Percentiles rank a stretch among this genome's conserved stretches.
These are phyloP conservation scores for Archocentrus centrarchus DNA, from an alignment of 2,113 vertebrate species.

Conservation along the genomic window DNA sequence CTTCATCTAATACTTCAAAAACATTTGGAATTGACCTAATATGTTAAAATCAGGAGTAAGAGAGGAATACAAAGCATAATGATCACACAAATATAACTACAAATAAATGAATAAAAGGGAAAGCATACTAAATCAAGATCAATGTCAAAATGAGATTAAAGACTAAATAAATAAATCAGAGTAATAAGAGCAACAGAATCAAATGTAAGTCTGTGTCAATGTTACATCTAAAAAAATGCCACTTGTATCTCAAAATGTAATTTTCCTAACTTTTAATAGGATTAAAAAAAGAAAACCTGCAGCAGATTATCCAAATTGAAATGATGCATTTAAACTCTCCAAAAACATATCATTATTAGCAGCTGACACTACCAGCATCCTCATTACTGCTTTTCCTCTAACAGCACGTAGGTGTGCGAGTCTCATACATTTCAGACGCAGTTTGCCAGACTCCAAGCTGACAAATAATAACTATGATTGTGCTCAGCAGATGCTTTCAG, in stretches of 20 bases:
- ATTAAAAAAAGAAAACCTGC: neutral
- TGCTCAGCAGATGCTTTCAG: constrained; percentile 14
- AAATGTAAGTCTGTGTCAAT: neutral
- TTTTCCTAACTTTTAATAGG: neutral
- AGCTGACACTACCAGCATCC: neutral
- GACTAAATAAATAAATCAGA: neutral
- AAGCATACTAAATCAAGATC: neutral
- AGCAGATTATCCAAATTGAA: neutral
- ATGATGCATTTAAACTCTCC: neutral
- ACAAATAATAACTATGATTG: constrained; percentile 31
- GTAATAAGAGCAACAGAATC: neutral
- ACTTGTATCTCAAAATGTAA: neutral
- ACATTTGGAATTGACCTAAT: neutral
- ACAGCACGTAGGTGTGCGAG: constrained; percentile 6
- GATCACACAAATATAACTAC: neutral
- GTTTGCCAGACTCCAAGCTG: neutral
- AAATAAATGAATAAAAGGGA: neutral
- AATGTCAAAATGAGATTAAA: neutral
- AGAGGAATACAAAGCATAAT: neutral
- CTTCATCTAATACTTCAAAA: neutral
- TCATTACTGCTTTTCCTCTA: constrained; percentile 15
- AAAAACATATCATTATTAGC: constrained; percentile 6
- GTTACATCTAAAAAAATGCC: neutral
- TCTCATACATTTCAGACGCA: constrained; percentile 23
- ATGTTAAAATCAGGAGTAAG: neutral